Evolutionary conservation across 2,888 invertebrate genomes (phyloP).

Genomic region (Cephalotes varians): DNA sequence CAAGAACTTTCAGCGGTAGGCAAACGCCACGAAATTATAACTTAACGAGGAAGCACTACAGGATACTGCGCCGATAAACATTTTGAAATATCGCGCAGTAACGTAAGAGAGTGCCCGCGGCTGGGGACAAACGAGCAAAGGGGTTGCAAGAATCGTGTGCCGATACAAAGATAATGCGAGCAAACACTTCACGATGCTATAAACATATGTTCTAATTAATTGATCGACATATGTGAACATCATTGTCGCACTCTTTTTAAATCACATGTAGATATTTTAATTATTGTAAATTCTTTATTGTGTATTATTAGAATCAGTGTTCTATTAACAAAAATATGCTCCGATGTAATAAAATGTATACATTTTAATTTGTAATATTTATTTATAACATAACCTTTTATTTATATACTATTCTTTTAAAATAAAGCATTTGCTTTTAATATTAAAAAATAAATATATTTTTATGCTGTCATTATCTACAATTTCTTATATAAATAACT

Average conservation of each 20-base stretch:
- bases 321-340: background rate
- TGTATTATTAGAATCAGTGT: background rate
- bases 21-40: constrained; percentile 56
- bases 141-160: constrained; percentile 7
- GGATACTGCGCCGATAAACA: constrained; percentile 43
- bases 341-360: too few relatives aligned
- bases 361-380: background rate
- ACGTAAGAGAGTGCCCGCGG: constrained; percentile 39
- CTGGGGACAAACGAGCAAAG: constrained; percentile 41
- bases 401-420: background rate
- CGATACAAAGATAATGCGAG: constrained; percentile 3
- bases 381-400: background rate
- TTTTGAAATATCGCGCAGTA: constrained; percentile 48
- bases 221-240: background rate
- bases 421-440: background rate
- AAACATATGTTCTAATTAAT: constrained; percentile 16
- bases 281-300: background rate
- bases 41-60: constrained; percentile 40
- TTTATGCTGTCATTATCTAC: background rate
- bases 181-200: background rate
- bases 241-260: background rate
- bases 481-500: background rate
- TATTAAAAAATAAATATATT: background rate
- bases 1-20: constrained; percentile 48
- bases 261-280: background rate